Base-by-base conservation (phyloP, 2,888 invertebrate species). In the Salticus scenicus region DNA sequence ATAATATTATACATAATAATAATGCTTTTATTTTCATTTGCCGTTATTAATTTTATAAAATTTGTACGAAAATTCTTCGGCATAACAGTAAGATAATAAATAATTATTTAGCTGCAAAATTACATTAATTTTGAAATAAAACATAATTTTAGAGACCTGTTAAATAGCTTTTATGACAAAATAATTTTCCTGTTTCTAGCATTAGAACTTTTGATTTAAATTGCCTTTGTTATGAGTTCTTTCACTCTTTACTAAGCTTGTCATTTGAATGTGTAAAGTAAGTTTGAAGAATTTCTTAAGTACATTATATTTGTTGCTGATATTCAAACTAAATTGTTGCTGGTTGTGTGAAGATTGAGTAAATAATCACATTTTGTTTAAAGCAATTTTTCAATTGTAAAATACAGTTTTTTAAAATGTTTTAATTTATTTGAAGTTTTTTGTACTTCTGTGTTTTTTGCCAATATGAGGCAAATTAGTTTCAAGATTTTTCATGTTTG, bases 401-500 rank as follows among this genome's bases (percentile, higher is more conserved):
- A 67, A 73, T 80, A 86, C 71, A 66, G 80, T 84, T 86, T 86
- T 86, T 69, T 85, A 85, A 64, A 28, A 72, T 74, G 67, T 86
- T 71, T 73, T 84, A 79, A 80, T 76, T 86, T 86, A 80, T 80
- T 86, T 86, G 41, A 73, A 67, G 57, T 74, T 85, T 84, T 85
- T 86, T 75, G 86, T 86, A 86, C 80, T 77, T 83, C 79, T 69
- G 67, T 86, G 86, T 86, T 79, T 78, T 70, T 76, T 57, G 57
- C 75, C 80, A 75, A 51, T 76, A 47, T 51, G 72, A 74, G 75
- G 80, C 86, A 71, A 67, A 80, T 86, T 78, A 78, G 86, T 86
- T 86, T 51, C 42, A 79, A 86, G 80, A 80, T 86, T 86, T 86
- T 86, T 86, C 86, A 86, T 86, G 71, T 86, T 86, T 86, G 79